Evolutionary conservation across 1,140 invertebrate species (phyloP), one percentile per base, ranked within the genome.

Genomic region (Chymomyza costata): DNA sequence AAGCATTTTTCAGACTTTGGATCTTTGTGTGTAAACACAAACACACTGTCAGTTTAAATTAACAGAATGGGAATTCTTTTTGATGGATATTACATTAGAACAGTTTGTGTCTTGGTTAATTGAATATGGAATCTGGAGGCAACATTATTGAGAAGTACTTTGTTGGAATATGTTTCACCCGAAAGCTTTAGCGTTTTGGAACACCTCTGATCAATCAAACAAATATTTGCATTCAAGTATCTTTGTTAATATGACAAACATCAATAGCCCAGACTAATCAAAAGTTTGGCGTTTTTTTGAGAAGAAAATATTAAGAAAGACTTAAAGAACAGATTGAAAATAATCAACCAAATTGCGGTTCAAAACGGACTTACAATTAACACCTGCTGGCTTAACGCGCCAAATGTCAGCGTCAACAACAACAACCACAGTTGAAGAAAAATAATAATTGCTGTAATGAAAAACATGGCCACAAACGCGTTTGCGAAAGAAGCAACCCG

Each of bases 391-490:
- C 32, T 34, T 10, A 34, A 63, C 43, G 59, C 49, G 61, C 25
- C 47, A 10, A 34, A 34, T 13, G 21, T 16, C 55, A 44, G 35
- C 14, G 51, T 37, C 60, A 64, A 13, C 44, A 11, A 1, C 39
- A 47, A 8, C 21, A 31, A 2, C 46, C 37, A 7, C 43, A 35
- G 11, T 40, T 14, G 13, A 10, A 10, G 21, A 38, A 62, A 73
- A 73, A 73, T 73, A 73, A 73, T 73, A 73, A 73, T 73, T 73
- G 63, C 68, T 66, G 38, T 58, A 73, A 73, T 67, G 68, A 54
- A 53, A 66, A 73, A 73, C 68, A 73, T 73, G 68, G 68, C 68
- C 68, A 73, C 68, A 71, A 63, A 58, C 55, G 60, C 59, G 59
- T 62, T 62, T 62, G 59, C 57, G 53, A 62, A 57, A 62, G 57